Base-by-base conservation (phyloP, 53 echinoderm and acorn worm genomes). In the Henricia sp. region DNA sequence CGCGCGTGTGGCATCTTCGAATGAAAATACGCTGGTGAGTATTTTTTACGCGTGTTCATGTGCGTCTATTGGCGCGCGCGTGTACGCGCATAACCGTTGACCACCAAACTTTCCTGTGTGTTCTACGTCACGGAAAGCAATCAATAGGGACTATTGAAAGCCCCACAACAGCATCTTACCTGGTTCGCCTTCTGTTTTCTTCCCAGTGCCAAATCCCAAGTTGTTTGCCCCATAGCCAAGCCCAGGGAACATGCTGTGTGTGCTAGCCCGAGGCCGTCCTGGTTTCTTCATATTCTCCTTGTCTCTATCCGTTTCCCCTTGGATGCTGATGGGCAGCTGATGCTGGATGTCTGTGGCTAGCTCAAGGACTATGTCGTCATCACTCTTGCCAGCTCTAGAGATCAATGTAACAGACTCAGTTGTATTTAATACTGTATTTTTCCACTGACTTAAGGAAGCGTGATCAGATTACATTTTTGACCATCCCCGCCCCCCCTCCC, bases 361-460 rank as follows among this genome's bases (percentile, higher is more conserved):
- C 90, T 96, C 94, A 68, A 94, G 51, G 14, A 96, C 96, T 34
- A 96, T 76, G 20, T 88, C 88, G 71, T 96, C 96, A 39, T 89
- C 85, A 41, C 92, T 96, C 77, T 90, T 94, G 16, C 90, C 94
- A 28, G 92, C 82, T 10, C 96, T 96, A 72, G 24, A 14, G 29
- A 52, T 27, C 40, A 37, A 67, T 38, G 67, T n/a, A n/a, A n/a
- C n/a, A 42, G 44, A 44, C 44, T 44, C 44, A 13, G 44, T 44
- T 44, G 13, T 44, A 9, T n/a, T n/a, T n/a, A n/a, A n/a, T n/a
- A n/a, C n/a, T n/a, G n/a, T n/a, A n/a, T n/a, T n/a, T n/a, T n/a
- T n/a, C n/a, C n/a, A n/a, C n/a, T n/a, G n/a, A n/a, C n/a, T n/a
- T n/a, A n/a, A n/a, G n/a, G n/a, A n/a, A n/a, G n/a, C n/a, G n/a